Conservation (phyloP, 1,140 invertebrate species). For the Calephelis nemesis region DNA sequence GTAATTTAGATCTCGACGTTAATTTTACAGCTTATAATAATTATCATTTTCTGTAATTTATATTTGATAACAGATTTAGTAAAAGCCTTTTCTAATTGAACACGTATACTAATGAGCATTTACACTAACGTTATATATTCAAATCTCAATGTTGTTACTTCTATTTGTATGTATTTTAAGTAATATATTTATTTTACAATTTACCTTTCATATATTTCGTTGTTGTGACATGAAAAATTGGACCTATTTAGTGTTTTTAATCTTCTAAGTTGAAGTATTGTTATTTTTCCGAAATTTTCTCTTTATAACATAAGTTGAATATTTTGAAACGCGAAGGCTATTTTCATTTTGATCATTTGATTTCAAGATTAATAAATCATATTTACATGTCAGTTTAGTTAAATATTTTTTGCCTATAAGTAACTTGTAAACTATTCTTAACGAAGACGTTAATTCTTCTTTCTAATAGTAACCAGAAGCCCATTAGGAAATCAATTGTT, state of each 20-base stretch:
- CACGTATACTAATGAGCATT: slow-evolving; percentile 27
- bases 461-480: too few species aligned
- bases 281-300: neutral
- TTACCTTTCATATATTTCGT: slow-evolving; percentile 22
- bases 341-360: neutral
- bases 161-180: slow-evolving; percentile 23
- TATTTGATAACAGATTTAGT: neutral
- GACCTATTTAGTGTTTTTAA: neutral
- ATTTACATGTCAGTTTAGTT: too few species aligned
- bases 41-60: neutral
- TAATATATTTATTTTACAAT: too few species aligned
- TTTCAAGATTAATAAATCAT: too few species aligned
- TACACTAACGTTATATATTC: slow-evolving; percentile 24
- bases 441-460: too few species aligned
- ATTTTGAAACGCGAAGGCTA: neutral
- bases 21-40: too few species aligned
- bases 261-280: neutral
- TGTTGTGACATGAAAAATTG: slow-evolving; percentile 5
- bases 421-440: too few species aligned
- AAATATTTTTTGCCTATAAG: too few species aligned
- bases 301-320: neutral
- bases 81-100: too few species aligned
- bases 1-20: too few species aligned
- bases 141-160: slow-evolving; percentile 29
- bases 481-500: too few species aligned